These are phyloP conservation scores for Phylloscopus trochilus DNA, from an alignment of 2,113 vertebrate species.

Conservation along the genomic window DNA sequence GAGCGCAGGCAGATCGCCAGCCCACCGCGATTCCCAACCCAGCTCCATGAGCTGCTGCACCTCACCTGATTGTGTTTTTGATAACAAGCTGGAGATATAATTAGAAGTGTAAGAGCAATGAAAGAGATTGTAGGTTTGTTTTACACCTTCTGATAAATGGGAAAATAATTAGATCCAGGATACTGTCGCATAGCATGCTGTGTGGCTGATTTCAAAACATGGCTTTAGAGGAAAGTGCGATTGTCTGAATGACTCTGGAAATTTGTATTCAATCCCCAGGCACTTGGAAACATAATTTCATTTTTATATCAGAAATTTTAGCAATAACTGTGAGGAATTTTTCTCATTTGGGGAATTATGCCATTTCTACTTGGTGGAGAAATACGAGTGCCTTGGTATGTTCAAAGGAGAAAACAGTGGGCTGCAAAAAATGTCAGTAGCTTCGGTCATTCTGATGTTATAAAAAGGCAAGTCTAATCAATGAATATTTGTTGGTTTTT, in stretches of 20 bases:
- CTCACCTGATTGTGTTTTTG: not conserved
- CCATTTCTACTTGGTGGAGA: not conserved
- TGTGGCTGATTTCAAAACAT: not conserved
- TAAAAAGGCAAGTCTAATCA: not conserved
- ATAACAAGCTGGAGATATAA: not conserved
- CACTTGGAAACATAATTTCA: conserved; percentile 8
- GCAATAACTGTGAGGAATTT: not conserved
- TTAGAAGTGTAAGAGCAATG: not conserved
- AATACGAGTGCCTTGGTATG: not conserved
- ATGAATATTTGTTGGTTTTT: not conserved
- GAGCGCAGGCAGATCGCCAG: not conserved
- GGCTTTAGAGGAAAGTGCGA: not conserved
- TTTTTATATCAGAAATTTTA: conserved; percentile 9
- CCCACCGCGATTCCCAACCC: not conserved
- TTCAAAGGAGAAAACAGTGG: not conserved
- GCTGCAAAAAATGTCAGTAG: not conserved
- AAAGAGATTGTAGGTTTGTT: not conserved
- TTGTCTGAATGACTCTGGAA: conserved; percentile 5
- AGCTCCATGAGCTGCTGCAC: not conserved
- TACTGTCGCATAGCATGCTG: not conserved
- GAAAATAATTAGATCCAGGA: conserved; percentile 17
- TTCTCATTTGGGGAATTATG: not conserved
- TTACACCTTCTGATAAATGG: not conserved
- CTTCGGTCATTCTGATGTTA: not conserved
- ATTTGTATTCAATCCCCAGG: not conserved